phyloP scores from a whole-genome alignment of 1,140 invertebrate genomes.

The Matsumurasca onukii region DNA sequence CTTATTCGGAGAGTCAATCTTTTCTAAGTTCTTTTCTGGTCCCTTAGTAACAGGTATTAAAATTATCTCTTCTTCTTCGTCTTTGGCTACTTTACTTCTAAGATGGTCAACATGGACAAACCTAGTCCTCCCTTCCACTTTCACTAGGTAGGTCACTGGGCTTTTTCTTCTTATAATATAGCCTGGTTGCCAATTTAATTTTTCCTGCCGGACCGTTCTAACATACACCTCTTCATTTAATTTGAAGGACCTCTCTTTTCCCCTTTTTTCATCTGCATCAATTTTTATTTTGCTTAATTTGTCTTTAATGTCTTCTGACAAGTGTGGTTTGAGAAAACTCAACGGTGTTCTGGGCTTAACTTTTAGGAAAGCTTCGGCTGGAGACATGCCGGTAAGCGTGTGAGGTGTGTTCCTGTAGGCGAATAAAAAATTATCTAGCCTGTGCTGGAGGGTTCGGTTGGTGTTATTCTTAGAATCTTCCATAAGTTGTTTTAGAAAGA shows the following conservation, averaged over 20 bases:
- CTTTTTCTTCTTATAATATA: background rate
- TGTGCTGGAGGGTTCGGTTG: background rate
- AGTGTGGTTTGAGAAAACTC: too few species aligned
- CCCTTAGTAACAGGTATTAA: background rate
- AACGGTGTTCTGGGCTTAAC: background rate
- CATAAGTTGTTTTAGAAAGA: slow-evolving; percentile 14
- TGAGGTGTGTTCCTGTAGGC: slow-evolving; percentile 14
- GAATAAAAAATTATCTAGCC: slow-evolving; percentile 4
- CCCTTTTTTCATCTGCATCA: background rate
- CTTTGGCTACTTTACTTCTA: background rate
- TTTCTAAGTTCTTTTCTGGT: background rate
- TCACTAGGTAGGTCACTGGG: too few species aligned
- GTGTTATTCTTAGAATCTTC: background rate
- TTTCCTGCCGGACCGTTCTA: background rate
- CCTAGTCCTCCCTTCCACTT: background rate
- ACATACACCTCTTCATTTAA: background rate
- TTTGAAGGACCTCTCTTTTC: background rate
- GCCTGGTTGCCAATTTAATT: too few species aligned
- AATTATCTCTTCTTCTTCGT: background rate
- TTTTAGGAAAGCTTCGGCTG: background rate
- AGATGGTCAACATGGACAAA: background rate
- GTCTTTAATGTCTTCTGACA: too few species aligned
- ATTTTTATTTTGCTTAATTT: background rate
- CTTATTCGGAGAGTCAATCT: too few species aligned
- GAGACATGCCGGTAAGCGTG: background rate